phyloP scores from a whole-genome alignment of 2,797 vertebrate genomes.

The Cryptoprocta ferox region DNA sequence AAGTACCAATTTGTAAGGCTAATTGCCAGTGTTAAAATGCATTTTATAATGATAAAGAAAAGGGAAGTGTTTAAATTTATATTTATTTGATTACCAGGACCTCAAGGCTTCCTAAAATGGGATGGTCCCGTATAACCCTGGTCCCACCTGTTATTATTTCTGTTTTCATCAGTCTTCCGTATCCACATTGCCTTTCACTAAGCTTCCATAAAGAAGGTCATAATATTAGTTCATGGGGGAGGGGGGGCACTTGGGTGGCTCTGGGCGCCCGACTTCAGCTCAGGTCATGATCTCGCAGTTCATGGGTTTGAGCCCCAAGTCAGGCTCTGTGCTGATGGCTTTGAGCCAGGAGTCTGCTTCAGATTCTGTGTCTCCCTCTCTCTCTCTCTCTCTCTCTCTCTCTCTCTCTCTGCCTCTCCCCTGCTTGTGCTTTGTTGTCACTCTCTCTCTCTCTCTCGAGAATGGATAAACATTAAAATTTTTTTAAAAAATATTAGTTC shows the following conservation, averaged over 20 bases:
- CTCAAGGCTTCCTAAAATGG: background rate
- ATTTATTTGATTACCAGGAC: background rate
- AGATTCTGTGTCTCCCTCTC: too few relatives aligned
- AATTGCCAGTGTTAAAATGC: background rate
- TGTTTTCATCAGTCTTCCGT: background rate
- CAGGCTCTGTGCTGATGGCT: too few relatives aligned
- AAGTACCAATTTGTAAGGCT: background rate
- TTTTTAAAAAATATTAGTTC: background rate
- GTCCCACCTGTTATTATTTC: background rate
- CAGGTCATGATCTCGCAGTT: too few relatives aligned
- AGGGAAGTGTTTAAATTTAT: background rate
- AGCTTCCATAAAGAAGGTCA: background rate
- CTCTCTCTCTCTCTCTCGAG: too few relatives aligned
- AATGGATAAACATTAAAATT: too few relatives aligned
- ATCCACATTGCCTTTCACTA: background rate
- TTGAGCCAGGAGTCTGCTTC: too few relatives aligned
- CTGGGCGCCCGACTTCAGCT: too few relatives aligned
- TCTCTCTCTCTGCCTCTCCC: too few relatives aligned
- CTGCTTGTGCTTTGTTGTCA: too few relatives aligned
- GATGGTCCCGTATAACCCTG: accelerated
- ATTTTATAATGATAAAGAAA: background rate
- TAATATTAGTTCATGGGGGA: background rate
- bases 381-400: too few relatives aligned
- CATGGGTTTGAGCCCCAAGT: too few relatives aligned
- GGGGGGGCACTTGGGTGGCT: too few relatives aligned